Evolutionary conservation across 30 jellyfish, hydroid and myxozoan species (phyloP).

Genomic region (Aurelia coerulea): DNA sequence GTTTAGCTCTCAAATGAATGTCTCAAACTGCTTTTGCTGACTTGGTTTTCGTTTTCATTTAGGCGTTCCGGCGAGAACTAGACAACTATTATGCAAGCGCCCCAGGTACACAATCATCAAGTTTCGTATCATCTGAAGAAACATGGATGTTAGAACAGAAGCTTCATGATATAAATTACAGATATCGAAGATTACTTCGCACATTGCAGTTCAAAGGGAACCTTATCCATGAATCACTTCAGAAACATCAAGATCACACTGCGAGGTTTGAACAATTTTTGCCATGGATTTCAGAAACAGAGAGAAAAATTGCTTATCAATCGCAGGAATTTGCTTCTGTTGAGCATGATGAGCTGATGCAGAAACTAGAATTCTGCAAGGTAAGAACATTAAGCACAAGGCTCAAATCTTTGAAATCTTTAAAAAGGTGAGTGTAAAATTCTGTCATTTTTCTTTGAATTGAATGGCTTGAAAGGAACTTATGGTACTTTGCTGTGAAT

Average conservation of each 20-base stretch:
- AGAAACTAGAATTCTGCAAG: slow-evolving; percentile 67
- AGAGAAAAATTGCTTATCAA: slow-evolving; percentile 83
- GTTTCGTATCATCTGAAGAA: slow-evolving; percentile 85
- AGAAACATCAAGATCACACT: slow-evolving; percentile 89
- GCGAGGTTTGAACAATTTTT: slow-evolving; percentile 80
- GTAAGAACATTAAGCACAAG: not conserved
- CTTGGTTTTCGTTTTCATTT: not conserved
- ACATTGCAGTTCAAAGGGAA: slow-evolving; percentile 88
- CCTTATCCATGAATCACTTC: slow-evolving; percentile 86
- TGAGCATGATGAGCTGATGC: slow-evolving; percentile 50
- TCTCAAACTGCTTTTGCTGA: no score
- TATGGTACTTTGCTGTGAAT: no score
- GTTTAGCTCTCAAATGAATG: no score
- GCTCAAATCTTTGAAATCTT: no score
- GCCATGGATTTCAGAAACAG: slow-evolving; percentile 99
- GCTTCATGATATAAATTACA: slow-evolving; percentile 89
- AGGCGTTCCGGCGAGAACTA: slow-evolving; percentile 95
- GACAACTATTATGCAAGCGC: slow-evolving; percentile 92
- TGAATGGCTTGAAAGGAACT: no score
- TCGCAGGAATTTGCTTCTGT: slow-evolving; percentile 75
- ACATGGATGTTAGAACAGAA: slow-evolving; percentile 97
- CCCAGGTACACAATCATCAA: slow-evolving; percentile 80
- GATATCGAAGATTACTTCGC: slow-evolving; percentile 84
- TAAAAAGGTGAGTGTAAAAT: no score
- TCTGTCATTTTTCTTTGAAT: no score